Base-by-base conservation (phyloP, 1,140 invertebrate species). In the Anoplolepis gracilipes region DNA sequence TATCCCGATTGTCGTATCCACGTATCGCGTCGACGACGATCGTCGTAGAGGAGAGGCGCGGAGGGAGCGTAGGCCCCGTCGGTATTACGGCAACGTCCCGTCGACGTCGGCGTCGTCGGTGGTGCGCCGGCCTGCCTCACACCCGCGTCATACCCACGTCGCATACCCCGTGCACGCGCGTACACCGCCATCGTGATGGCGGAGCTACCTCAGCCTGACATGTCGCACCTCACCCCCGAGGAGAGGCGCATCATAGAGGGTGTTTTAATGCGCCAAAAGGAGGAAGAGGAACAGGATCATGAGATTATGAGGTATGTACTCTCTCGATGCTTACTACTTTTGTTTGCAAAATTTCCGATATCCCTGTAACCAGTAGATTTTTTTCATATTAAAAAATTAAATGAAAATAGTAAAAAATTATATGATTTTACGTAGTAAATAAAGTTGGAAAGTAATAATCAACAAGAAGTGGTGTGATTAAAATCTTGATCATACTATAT, bases 161-260 rank as follows among this genome's bases (percentile, higher is more conserved):
- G 88, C 67, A 76, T 62, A 78, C 84, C 59, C 73, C 72, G 88
- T 88, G 78, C 84, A 89, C 85, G 73, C 88, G 85, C 87, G 77
- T 89, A 88, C 75, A 84, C 77, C 77, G 57, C 87, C 49, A 78
- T 84, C 89, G 95, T 95, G 94, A 97, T 97, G 97, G 97, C 97
- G 94, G 97, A 97, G 95, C 96, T 98, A 96, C 99, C 99, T 90
- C 76, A 79, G 76, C 76, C 78, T 7, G 99, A 99, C 96, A 97
- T 99, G 92, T 99, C 98, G 93, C 99, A 99, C 96, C 97, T 99
- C 92, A 99, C 98, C 91, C 97, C 98, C 92, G 98, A 99, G 95
- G 99, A 99, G 96, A 96, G 99, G 94, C 97, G 97, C 95, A 99
- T 99, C 96, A 99, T 99, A 95, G 98, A 99, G 95, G 97, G 97